Evolutionary conservation across 1,140 invertebrate species (phyloP).

Genomic region (Battus philenor): DNA sequence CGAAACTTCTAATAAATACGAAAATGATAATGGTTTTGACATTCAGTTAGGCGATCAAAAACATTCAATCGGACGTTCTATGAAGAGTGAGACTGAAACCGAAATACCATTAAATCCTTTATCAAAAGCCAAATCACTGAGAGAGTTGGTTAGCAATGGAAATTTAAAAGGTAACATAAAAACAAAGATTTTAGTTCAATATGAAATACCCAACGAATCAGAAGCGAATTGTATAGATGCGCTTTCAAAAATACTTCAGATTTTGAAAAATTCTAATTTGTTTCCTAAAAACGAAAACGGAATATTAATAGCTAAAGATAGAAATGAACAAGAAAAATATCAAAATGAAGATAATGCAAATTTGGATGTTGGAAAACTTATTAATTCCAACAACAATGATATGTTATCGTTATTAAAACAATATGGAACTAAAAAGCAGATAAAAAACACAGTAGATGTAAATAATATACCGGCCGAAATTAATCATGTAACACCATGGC

Average conservation of each 20-base stretch:
- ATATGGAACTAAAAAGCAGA: too few species aligned
- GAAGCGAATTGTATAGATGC: conserved; percentile 3
- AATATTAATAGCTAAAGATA: too few species aligned
- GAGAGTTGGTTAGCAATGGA: neutral
- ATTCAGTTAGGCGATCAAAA: neutral
- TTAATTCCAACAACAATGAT: too few species aligned
- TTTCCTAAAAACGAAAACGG: too few species aligned
- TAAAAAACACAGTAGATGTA: too few species aligned
- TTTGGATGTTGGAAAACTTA: too few species aligned
- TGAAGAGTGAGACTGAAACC: neutral
- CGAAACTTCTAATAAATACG: neutral
- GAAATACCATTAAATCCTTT: neutral
- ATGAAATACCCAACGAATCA: neutral
- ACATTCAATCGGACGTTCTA: too few species aligned
- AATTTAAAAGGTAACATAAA: neutral
- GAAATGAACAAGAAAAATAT: too few species aligned
- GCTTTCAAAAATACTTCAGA: conserved; percentile 1
- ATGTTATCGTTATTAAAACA: too few species aligned
- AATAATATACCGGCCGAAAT: too few species aligned
- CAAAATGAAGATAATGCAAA: too few species aligned
- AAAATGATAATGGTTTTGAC: neutral
- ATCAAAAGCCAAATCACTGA: neutral
- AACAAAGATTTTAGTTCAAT: conserved; percentile 6
- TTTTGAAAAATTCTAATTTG: conserved; percentile 3
- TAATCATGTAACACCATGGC: too few species aligned